Percentiles rank a stretch among this genome's conserved stretches.
Conservation (phyloP, 2,113 vertebrate species). For the Azemiops feae region DNA sequence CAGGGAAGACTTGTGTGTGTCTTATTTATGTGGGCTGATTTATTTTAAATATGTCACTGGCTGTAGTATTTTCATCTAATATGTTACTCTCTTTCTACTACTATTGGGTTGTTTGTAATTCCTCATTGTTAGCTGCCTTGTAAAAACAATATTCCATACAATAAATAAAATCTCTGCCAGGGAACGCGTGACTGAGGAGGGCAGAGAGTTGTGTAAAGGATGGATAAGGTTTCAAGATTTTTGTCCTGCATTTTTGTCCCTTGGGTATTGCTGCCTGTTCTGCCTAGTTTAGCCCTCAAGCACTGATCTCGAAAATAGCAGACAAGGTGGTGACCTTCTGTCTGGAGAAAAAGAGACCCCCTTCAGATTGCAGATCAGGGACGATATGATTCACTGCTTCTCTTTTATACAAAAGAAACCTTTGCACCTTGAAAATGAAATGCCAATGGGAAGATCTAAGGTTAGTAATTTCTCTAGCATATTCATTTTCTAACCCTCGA, state of each 20-base stretch:
- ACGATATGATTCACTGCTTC: not conserved
- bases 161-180: not conserved
- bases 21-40: slow-evolving; percentile 1
- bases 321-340: not conserved
- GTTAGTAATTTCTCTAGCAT: not conserved
- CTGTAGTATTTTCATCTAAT: not conserved
- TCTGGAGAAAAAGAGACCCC: not conserved
- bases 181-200: not conserved
- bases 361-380: not conserved
- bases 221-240: not conserved
- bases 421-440: not conserved
- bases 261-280: not conserved
- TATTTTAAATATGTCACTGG: not conserved
- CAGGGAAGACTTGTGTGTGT: not conserved
- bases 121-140: not conserved
- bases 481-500: not conserved
- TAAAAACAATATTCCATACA: not conserved
- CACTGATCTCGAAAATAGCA: not conserved
- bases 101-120: not conserved
- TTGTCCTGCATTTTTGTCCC: not conserved
- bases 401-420: not conserved
- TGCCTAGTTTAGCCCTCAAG: not conserved
- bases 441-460: not conserved
- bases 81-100: not conserved
- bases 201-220: not conserved